Evolutionary conservation across 2,113 vertebrate species (phyloP).

Genomic region (Ceratotherium simum): DNA sequence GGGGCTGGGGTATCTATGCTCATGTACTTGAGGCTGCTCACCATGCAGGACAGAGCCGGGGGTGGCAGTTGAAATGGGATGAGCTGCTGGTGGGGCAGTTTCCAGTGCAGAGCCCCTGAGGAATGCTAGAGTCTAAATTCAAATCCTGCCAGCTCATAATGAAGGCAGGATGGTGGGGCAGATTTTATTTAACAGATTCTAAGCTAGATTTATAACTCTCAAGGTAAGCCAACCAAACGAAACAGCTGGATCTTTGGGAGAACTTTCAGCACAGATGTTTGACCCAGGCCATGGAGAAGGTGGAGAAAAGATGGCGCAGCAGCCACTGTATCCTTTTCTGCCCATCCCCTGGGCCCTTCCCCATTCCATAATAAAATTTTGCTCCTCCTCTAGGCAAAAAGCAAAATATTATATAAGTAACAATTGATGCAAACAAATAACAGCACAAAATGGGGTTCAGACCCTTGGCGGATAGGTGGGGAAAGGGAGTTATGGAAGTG

Average conservation of each 20-base stretch:
- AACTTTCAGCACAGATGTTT: background rate
- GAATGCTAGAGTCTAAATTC: background rate
- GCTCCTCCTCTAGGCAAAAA: background rate
- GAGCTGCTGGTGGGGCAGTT: background rate
- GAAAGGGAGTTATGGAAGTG: background rate
- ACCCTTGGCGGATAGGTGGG: background rate
- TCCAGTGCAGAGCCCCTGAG: background rate
- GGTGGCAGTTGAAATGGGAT: background rate
- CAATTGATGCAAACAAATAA: background rate
- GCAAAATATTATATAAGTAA: background rate
- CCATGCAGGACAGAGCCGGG: background rate
- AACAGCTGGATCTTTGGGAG: background rate
- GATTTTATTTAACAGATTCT: background rate
- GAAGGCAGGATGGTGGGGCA: background rate
- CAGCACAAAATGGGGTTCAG: background rate
- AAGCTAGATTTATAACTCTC: background rate
- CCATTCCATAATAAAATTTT: background rate
- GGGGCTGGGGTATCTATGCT: accelerated
- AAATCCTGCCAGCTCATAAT: background rate
- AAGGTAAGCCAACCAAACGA: background rate
- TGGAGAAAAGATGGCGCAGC: background rate
- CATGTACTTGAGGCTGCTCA: background rate
- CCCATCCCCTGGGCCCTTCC: background rate
- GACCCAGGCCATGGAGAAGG: background rate
- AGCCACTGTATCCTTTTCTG: background rate